Conservation (phyloP, 1,140 invertebrate species). For the Drosophila nigromelanica region DNA sequence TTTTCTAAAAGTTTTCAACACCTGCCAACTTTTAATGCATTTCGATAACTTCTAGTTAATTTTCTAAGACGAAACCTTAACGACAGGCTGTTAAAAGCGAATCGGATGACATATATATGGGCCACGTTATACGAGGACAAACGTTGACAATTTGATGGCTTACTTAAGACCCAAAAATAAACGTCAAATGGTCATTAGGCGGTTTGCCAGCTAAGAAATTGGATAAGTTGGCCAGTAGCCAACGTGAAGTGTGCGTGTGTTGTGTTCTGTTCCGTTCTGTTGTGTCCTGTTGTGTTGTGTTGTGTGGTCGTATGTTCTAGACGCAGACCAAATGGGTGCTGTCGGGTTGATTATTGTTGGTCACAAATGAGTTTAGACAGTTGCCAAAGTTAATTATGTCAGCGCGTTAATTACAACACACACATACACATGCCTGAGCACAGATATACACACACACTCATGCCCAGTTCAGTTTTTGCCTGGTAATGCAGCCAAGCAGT, state of each 20-base stretch:
- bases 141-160: constrained; percentile 40
- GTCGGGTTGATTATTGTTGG: constrained; percentile 22
- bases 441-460: constrained; percentile 13
- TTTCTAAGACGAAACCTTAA: no score
- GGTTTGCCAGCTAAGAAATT: constrained; percentile 27
- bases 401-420: constrained; percentile 38
- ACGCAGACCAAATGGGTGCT: neutral
- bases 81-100: neutral
- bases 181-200: constrained; percentile 38
- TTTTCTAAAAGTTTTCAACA: no score
- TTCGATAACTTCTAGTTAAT: no score
- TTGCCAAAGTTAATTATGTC: constrained; percentile 51
- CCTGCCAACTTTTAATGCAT: no score
- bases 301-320: neutral
- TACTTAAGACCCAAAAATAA: constrained; percentile 23
- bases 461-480: neutral
- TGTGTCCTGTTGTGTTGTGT: neutral
- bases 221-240: constrained; percentile 30
- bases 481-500: neutral
- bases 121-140: constrained; percentile 11
- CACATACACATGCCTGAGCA: no score
- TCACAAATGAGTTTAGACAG: constrained; percentile 28
- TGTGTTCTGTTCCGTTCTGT: neutral
- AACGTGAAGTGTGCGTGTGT: neutral
- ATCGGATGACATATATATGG: constrained; percentile 16